A percentile compares a stretch with the other conserved stretches of the same genome.
Evolutionary conservation across 2,113 vertebrate species (phyloP).

Genomic region (western clawed frog (Xenopus tropicalis)): UCB_Xtro_10.0 CM004445.2:110469001-110469500

Average conservation of each 20-base stretch:
- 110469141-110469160: conserved; percentile 1
- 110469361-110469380: no score
- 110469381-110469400: no score
- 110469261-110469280: conserved; percentile 38
- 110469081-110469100: conserved; percentile 20
- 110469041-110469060: conserved; percentile 28
- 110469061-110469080: conserved; percentile 37
- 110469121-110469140: conserved; percentile 37
- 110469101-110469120: conserved; percentile 29
- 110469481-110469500: no score
- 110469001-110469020: conserved; percentile 33
- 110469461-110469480: no score
- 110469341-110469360: neutral
- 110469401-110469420: no score
- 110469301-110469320: neutral
- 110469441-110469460: no score
- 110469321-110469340: conserved; percentile 1
- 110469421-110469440: no score
- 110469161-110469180: conserved; percentile 43
- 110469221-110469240: conserved; percentile 46
- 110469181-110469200: conserved; percentile 41
- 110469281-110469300: conserved; percentile 49
- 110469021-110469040: conserved; percentile 35
- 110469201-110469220: conserved; percentile 43
- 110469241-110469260: conserved; percentile 20